Conservation (phyloP, 2,888 invertebrate genomes). For the Tipula unca region DNA sequence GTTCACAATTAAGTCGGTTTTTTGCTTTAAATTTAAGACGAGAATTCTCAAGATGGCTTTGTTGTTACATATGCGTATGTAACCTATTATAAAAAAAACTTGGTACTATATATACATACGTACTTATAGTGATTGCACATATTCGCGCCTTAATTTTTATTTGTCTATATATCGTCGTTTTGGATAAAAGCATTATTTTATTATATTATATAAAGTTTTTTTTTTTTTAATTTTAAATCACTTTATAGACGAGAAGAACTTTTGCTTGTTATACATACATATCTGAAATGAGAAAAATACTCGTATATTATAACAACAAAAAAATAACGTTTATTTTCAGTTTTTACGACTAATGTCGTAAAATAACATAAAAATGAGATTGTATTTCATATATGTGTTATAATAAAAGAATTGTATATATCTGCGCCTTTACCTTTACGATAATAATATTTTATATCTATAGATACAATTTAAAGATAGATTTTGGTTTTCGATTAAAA, state of each 20-base stretch:
- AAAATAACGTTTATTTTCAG: background rate
- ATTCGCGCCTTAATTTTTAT: conserved; percentile 8
- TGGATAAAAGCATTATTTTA: conserved; percentile 8
- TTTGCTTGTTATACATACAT: background rate
- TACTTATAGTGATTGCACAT: conserved; percentile 14
- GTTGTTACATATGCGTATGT: background rate
- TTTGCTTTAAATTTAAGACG: background rate
- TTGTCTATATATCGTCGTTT: background rate
- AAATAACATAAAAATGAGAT: conserved; percentile 8
- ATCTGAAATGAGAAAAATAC: background rate
- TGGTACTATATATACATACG: background rate
- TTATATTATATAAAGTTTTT: background rate
- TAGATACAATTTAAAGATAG: background rate
- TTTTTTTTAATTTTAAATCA: background rate
- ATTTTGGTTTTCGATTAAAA: background rate
- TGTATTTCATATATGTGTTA: background rate
- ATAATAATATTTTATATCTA: background rate
- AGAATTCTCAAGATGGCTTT: background rate
- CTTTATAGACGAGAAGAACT: background rate
- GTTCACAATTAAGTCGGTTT: background rate
- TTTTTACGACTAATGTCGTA: conserved; percentile 3
- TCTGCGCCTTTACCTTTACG: conserved; percentile 14
- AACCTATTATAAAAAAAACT: background rate
- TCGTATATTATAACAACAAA: background rate
- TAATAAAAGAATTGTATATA: background rate